Conservation (phyloP, 2,888 invertebrate species). For the Leucophora obtusa region DNA sequence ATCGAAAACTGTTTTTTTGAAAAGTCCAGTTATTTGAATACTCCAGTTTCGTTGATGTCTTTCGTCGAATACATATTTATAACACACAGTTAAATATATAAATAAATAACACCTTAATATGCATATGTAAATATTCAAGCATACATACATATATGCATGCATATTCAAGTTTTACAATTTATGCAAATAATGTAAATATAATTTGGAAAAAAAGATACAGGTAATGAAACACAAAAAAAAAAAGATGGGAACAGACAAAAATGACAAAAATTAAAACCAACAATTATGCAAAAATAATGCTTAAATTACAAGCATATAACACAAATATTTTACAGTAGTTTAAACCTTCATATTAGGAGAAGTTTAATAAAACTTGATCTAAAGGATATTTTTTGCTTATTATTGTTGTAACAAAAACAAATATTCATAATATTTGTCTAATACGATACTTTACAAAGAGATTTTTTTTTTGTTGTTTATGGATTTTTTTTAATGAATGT, state of each 20-base stretch:
- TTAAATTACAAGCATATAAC: no score
- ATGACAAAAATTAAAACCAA: neutral
- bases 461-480: neutral
- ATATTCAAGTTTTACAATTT: constrained; percentile 57
- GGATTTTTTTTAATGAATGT: neutral
- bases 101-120: neutral
- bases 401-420: neutral
- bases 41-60: no score
- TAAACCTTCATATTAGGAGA: neutral
- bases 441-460: neutral
- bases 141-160: constrained; percentile 40
- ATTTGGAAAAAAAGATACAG: constrained; percentile 51
- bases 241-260: neutral
- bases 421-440: neutral
- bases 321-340: neutral
- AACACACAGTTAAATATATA: neutral
- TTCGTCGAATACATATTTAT: no score
- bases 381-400: neutral
- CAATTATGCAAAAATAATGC: constrained; percentile 11
- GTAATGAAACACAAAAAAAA: constrained; percentile 47
- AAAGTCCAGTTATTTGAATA: no score
- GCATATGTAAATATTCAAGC: constrained; percentile 14
- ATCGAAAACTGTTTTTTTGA: no score
- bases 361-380: neutral
- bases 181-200: constrained; percentile 61